phyloP scores from a whole-genome alignment of 2,888 invertebrate genomes.

The Cataglyphis rosenhaueri region DNA sequence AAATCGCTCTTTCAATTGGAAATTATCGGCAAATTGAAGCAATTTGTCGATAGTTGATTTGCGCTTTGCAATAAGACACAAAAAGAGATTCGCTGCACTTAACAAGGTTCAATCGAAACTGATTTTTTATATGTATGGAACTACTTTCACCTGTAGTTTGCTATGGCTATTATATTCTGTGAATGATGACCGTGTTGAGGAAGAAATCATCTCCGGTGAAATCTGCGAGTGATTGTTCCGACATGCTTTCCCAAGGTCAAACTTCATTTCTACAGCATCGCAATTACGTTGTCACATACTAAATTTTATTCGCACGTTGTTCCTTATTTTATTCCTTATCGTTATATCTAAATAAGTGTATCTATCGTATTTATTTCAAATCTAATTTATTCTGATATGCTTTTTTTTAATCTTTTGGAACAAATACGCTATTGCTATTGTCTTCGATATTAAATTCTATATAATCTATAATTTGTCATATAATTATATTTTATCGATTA shows the following conservation, averaged over 20 bases:
- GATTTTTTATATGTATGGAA: neutral
- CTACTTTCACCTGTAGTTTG: conserved; percentile 36
- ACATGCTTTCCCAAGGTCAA: conserved; percentile 34
- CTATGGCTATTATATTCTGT: neutral
- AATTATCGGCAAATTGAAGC: neutral
- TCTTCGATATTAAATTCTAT: neutral
- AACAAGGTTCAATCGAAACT: neutral
- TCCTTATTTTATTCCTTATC: neutral
- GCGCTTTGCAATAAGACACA: neutral
- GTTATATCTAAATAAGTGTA: neutral
- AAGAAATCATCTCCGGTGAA: conserved; percentile 11
- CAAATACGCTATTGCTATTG: neutral
- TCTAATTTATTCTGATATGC: neutral
- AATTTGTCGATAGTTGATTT: neutral
- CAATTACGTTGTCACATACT: neutral
- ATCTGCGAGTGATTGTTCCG: conserved; percentile 2
- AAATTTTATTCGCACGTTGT: neutral
- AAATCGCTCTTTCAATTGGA: neutral
- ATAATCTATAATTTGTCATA: neutral
- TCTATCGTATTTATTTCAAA: neutral
- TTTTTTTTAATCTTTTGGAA: neutral
- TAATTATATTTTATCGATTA: neutral
- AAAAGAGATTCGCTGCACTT: neutral
- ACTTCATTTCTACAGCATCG: neutral
- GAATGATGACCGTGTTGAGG: neutral